A percentile compares a stretch with the other conserved stretches of the same genome.
Conservation (phyloP, 2,888 invertebrate species). For the Ormyrus nitidulus region DNA sequence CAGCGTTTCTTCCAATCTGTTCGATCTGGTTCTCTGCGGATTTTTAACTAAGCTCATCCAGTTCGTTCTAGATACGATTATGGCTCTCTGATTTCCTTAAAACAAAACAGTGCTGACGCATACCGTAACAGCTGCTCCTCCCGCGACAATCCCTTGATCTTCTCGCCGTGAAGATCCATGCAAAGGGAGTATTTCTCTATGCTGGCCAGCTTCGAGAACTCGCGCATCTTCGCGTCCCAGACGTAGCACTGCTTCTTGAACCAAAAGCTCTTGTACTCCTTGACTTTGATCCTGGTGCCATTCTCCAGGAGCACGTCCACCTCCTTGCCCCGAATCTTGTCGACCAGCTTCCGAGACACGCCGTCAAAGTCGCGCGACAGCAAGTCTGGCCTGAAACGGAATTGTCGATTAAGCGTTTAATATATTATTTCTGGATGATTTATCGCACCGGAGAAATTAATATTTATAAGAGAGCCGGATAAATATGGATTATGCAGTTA, state of each 20-base stretch:
- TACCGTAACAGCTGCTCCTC: conserved; percentile 82
- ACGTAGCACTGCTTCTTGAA: conserved; percentile 78
- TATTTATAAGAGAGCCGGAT: too few species aligned
- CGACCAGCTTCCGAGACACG: conserved; percentile 61
- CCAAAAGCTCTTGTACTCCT: conserved; percentile 74
- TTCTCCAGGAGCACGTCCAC: conserved; percentile 70
- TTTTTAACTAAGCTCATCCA: too few species aligned
- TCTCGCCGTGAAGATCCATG: conserved; percentile 70
- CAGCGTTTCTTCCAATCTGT: too few species aligned
- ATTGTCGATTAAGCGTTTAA: too few species aligned
- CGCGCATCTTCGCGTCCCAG: conserved; percentile 76
- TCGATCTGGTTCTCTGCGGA: too few species aligned
- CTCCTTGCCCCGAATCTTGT: conserved; percentile 60
- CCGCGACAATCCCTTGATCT: conserved; percentile 78
- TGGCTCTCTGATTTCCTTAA: too few species aligned
- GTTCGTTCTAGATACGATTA: too few species aligned
- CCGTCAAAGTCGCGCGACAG: conserved; percentile 6
- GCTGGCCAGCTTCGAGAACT: conserved; percentile 76
- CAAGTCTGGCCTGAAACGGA: conserved; percentile 31
- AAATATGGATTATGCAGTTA: too few species aligned
- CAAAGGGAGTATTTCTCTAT: conserved; percentile 74
- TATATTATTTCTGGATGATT: too few species aligned
- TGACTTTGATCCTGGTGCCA: conserved; percentile 68
- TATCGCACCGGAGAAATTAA: too few species aligned
- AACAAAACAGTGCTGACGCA: conserved; percentile 57